Conservation (phyloP, 2,113 vertebrate species). For the Scartelaos histophorus region DNA sequence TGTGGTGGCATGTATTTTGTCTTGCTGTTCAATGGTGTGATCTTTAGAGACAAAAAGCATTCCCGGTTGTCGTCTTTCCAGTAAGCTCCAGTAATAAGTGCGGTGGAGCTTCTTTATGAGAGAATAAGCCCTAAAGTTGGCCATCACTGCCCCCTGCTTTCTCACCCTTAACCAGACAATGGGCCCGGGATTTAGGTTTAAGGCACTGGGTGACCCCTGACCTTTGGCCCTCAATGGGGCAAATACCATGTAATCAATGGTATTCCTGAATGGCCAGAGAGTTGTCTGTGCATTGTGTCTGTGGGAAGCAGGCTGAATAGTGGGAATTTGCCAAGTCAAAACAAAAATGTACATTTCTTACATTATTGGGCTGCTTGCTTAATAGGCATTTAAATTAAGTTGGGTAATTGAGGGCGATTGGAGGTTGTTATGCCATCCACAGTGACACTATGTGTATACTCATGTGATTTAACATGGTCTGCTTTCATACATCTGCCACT, state of each 20-base stretch:
- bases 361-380: slow-evolving; percentile 26
- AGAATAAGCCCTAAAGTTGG: slow-evolving; percentile 68
- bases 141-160: slow-evolving; percentile 69
- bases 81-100: slow-evolving; percentile 63
- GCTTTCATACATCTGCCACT: slow-evolving; percentile 59
- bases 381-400: slow-evolving; percentile 30
- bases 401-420: slow-evolving; percentile 24
- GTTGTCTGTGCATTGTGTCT: slow-evolving; percentile 72
- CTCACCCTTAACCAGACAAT: slow-evolving; percentile 75
- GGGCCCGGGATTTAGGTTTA: slow-evolving; percentile 62
- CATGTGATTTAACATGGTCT: slow-evolving; percentile 58
- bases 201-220: slow-evolving; percentile 70
- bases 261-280: slow-evolving; percentile 87
- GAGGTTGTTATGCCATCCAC: slow-evolving; percentile 28
- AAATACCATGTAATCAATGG: slow-evolving; percentile 97
- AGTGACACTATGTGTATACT: slow-evolving; percentile 20
- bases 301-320: slow-evolving; percentile 46
- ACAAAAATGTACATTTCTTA: slow-evolving; percentile 30
- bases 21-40: slow-evolving; percentile 48
- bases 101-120: slow-evolving; percentile 62
- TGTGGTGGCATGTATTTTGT: slow-evolving; percentile 54
- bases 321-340: slow-evolving; percentile 48
- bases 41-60: slow-evolving; percentile 66
- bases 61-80: slow-evolving; percentile 61
- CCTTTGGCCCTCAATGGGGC: slow-evolving; percentile 89